These are phyloP conservation scores for Grammomys surdaster DNA, from an alignment of 2,113 vertebrate species.

Conservation along the genomic window DNA sequence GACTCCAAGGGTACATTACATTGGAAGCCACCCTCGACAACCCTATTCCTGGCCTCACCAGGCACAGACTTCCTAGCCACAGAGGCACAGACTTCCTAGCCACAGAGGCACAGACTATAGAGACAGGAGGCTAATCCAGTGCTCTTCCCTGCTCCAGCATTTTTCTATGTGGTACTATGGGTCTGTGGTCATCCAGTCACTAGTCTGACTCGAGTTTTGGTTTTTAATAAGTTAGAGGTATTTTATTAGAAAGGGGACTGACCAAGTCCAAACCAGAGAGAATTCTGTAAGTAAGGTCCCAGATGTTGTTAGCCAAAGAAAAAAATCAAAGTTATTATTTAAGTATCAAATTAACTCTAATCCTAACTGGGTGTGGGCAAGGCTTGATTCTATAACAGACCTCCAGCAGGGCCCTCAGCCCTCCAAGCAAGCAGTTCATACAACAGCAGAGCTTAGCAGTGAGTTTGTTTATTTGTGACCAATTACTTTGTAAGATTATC, in stretches of 20 bases:
- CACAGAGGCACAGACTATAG: neutral
- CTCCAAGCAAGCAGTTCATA: neutral
- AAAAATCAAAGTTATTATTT: neutral
- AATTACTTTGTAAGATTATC: neutral
- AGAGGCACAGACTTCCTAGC: neutral
- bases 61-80: neutral
- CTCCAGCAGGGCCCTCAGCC: neutral
- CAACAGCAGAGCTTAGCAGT: neutral
- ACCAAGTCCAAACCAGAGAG: neutral
- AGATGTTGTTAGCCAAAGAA: neutral
- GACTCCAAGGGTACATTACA: neutral
- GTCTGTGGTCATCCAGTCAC: too few species aligned
- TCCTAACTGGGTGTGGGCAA: neutral
- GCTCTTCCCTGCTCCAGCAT: neutral
- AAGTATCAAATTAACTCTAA: neutral
- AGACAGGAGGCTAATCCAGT: neutral
- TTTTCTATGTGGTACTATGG: neutral
- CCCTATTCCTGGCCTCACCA: neutral
- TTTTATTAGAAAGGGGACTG: neutral
- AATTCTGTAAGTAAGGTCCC: neutral
- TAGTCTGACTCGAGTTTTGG: too few species aligned
- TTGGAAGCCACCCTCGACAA: neutral
- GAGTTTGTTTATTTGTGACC: neutral
- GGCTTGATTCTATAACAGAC: neutral
- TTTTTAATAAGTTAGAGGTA: neutral